Evolutionary conservation across 2,888 invertebrate species (phyloP).

Genomic region (Stratiomys singularior): DNA sequence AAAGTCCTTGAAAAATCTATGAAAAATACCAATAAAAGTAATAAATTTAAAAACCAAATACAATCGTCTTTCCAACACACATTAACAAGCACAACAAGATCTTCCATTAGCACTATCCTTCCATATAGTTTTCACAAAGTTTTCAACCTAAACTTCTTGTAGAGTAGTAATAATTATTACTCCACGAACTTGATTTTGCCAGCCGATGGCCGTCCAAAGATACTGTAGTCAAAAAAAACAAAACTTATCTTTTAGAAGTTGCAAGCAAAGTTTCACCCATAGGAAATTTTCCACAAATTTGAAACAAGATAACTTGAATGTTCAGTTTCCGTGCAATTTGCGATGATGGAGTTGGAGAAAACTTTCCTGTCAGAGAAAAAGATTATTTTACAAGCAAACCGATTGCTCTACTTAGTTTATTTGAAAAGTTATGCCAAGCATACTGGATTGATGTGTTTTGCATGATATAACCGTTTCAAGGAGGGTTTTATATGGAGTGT

Average conservation of each 20-base stretch:
- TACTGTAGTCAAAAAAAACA: background rate
- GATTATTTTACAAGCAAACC: background rate
- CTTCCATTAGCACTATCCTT: background rate
- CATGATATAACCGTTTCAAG: no score
- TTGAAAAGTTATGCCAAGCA: background rate
- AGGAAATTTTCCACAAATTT: background rate
- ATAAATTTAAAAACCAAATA: background rate
- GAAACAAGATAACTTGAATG: background rate
- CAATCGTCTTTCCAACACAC: background rate
- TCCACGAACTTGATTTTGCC: background rate
- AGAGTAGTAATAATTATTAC: slow-evolving; percentile 2
- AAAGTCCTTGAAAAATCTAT: background rate
- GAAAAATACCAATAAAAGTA: background rate
- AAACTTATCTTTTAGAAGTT: background rate
- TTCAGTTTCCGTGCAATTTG: slow-evolving; percentile 21
- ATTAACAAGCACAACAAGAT: background rate
- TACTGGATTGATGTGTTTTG: no score
- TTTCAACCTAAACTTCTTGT: background rate
- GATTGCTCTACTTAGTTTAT: background rate
- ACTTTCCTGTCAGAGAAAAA: background rate
- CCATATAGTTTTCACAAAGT: background rate
- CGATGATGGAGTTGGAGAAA: background rate
- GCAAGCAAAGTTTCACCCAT: background rate
- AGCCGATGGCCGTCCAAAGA: background rate
- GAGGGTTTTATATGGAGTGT: no score